Evolutionary conservation across 2,888 invertebrate species (phyloP).

Genomic region (Stenoptilia bipunctidactyla): DNA sequence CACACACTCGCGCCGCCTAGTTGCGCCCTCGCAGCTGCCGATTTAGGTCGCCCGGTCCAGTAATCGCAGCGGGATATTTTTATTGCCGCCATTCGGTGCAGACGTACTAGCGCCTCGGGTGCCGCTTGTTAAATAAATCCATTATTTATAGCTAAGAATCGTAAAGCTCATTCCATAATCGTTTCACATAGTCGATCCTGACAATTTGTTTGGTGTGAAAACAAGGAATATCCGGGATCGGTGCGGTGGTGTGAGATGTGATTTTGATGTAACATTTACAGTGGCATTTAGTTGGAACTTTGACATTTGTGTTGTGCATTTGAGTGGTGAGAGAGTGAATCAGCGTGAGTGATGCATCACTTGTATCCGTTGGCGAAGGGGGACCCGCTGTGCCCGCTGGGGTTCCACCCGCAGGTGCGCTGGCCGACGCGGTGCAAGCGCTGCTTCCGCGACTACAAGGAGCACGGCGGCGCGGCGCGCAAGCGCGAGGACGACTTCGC

Average conservation of each 20-base stretch:
- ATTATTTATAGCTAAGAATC: constrained; percentile 57
- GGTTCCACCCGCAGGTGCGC: constrained; percentile 94
- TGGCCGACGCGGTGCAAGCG: constrained; percentile 95
- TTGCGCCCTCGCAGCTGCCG: background rate
- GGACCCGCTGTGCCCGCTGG: constrained; percentile 91
- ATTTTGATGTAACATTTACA: constrained; percentile 19
- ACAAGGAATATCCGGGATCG: too few relatives aligned
- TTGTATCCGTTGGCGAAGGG: constrained; percentile 84
- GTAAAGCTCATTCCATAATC: constrained; percentile 65
- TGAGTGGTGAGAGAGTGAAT: too few relatives aligned
- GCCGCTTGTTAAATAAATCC: constrained; percentile 48
- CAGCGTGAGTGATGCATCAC: constrained; percentile 85
- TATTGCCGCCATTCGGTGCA: constrained; percentile 60
- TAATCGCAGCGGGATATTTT: constrained; percentile 66
- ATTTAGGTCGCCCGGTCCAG: constrained; percentile 64
- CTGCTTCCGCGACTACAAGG: constrained; percentile 94
- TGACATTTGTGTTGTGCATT: constrained; percentile 61
- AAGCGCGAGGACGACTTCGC: constrained; percentile 78
- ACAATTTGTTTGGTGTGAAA: constrained; percentile 15
- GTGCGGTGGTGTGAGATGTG: constrained; percentile 29
- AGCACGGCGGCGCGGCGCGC: constrained; percentile 84
- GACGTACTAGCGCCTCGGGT: constrained; percentile 50
- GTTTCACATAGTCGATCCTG: constrained; percentile 26
- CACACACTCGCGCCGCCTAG: background rate
- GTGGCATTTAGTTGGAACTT: constrained; percentile 51